These are phyloP conservation scores for Pristionchus exspectatus DNA, from an alignment of 2,888 invertebrate species.

Conservation along the genomic window DNA sequence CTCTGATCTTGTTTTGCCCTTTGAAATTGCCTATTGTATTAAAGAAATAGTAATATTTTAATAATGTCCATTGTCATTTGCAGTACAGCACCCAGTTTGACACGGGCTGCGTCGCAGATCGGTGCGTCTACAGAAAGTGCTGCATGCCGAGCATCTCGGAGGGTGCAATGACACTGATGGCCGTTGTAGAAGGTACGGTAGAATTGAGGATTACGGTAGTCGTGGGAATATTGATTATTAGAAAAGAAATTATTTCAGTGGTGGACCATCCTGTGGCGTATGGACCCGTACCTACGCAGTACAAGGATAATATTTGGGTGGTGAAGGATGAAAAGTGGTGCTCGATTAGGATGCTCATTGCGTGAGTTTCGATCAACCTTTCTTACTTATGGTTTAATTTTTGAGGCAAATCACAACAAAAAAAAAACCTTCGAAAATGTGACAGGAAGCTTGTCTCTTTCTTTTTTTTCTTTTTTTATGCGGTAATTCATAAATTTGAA, in stretches of 20 bases:
- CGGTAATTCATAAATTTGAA: too few species aligned
- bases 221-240: too few species aligned
- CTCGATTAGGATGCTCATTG: conserved; percentile 45
- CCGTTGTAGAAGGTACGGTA: conserved; percentile 34
- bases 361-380: background rate
- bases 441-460: background rate
- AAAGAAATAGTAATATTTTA: too few species aligned
- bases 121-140: background rate
- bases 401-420: too few species aligned
- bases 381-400: background rate
- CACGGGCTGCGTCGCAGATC: background rate
- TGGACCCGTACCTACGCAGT: too few species aligned
- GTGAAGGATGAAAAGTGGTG: conserved; percentile 53
- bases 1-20: too few species aligned
- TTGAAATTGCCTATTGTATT: too few species aligned
- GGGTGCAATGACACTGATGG: background rate
- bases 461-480: background rate
- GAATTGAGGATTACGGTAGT: too few species aligned
- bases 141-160: background rate
- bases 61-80: too few species aligned
- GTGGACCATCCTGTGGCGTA: conserved; percentile 21
- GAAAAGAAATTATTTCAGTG: background rate
- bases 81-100: background rate
- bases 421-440: too few species aligned
- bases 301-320: background rate